A percentile compares a stretch with the other conserved stretches of the same genome.
These are phyloP conservation scores for Lepus oiostolus DNA, from an alignment of 2,797 vertebrate species.

Conservation along the genomic window DNA sequence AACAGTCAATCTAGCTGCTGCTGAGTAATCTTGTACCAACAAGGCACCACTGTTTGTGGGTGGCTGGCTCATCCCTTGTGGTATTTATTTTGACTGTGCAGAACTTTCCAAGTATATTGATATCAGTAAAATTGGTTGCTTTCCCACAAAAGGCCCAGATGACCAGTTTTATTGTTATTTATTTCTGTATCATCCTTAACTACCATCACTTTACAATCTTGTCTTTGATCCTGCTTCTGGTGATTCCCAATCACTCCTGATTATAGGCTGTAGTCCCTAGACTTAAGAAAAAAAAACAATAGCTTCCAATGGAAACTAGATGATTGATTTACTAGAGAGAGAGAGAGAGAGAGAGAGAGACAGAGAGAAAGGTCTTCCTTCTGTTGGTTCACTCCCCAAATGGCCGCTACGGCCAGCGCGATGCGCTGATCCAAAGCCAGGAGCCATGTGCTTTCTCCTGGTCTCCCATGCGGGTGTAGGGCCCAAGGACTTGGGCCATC, in stretches of 20 bases:
- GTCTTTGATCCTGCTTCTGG: not conserved
- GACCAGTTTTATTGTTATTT: not conserved
- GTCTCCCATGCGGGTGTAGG: too few species aligned
- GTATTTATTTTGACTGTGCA: not conserved
- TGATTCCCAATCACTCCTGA: not conserved
- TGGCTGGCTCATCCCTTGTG: not conserved
- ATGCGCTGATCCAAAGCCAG: too few species aligned
- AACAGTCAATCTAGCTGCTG: not conserved
- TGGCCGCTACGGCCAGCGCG: too few species aligned
- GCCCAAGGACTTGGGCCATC: too few species aligned
- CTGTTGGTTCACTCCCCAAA: too few species aligned
- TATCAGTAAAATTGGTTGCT: not conserved
- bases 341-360: too few species aligned
- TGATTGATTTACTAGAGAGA: not conserved
- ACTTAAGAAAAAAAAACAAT: not conserved
- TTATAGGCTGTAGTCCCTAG: not conserved
- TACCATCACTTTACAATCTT: not conserved
- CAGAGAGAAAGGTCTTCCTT: too few species aligned
- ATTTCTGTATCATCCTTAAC: not conserved
- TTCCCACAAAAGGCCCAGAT: not conserved
- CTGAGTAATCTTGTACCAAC: not conserved
- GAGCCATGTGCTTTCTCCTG: too few species aligned
- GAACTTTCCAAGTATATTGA: not conserved
- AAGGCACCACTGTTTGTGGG: not conserved
- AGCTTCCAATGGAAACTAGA: conserved; percentile 12